Evolutionary conservation across 2,797 vertebrate genomes (phyloP), one percentile per base, ranked within the genome.

Genomic region (Epinephelus awoara): DNA sequence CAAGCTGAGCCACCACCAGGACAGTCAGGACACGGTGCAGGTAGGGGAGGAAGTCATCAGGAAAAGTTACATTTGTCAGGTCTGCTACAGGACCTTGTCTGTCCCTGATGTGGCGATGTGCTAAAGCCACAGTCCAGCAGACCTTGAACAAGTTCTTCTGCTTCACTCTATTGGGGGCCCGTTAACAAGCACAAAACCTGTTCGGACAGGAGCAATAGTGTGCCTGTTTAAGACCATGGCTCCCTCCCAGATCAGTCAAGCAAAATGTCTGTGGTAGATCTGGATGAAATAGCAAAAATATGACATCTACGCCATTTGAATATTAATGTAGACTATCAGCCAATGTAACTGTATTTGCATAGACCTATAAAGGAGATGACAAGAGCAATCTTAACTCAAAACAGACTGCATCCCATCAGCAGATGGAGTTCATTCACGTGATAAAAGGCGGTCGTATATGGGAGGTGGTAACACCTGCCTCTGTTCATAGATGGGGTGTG

Each of bases 1-100:
- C 68, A 73, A 65, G 77, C 84, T 23, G 44, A 75, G 78, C 85
- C 84, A 70, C 78, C 71, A 15, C 25, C 62, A 55, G 82, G 47
- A 67, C 51, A 59, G 73, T 76, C 67, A 46, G 67, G 67, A 61
- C 79, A 75, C 7, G 2, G 1, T 56, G 59, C 55, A 57, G 72
- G 65, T 71, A 11, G 49, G 21, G 17, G 58, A 75, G 44, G 54
- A 76, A 81, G 69, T 64, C 55, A 66, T 77, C 58, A 71, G 49
- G 15, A 71, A 75, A 73, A 75, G 68, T 64, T 50, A 15, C 59
- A 54, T 77, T 55, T 70, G 51, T 77, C 67, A 85, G 69, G 59
- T 81, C 52, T 80, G 59, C 67, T 73, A 5, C 68, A 47, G 61
- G 72, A 77, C 63, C 47, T 67, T 67, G 75, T 85, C 72, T 51